Conservation (phyloP, 2,113 vertebrate species). For the Ailurus styani region DNA sequence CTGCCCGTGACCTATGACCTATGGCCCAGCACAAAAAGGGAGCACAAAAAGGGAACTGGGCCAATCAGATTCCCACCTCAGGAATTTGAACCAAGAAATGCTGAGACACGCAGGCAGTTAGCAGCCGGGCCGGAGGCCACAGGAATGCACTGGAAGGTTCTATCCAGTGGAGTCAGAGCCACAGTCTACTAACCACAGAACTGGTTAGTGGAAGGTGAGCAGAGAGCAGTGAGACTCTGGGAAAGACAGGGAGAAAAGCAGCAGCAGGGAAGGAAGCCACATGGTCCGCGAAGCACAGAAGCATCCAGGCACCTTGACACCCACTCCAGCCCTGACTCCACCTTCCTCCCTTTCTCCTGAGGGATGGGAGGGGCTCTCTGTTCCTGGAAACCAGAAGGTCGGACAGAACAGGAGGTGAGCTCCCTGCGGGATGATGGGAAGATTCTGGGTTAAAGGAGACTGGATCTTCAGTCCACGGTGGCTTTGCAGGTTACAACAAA, state of each 20-base stretch:
- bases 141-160: not conserved
- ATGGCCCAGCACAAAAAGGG: not conserved
- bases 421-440: not conserved
- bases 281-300: too few relatives aligned
- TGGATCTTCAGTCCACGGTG: not conserved
- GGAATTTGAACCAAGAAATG: slow-evolving; percentile 38
- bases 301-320: rapidly evolving
- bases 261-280: not conserved
- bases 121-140: not conserved
- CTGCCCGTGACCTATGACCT: not conserved
- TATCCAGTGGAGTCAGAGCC: not conserved
- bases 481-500: not conserved
- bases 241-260: not conserved
- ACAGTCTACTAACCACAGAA: not conserved
- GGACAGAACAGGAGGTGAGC: not conserved
- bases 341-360: not conserved
- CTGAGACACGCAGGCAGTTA: not conserved
- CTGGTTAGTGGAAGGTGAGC: not conserved
- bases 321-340: not conserved
- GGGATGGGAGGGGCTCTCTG: not conserved
- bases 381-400: not conserved
- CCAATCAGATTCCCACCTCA: not conserved
- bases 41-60: not conserved
- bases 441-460: not conserved
- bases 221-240: not conserved